Base-by-base conservation (phyloP, 1,140 invertebrate genomes). In the Oryctes rhinoceros region DNA sequence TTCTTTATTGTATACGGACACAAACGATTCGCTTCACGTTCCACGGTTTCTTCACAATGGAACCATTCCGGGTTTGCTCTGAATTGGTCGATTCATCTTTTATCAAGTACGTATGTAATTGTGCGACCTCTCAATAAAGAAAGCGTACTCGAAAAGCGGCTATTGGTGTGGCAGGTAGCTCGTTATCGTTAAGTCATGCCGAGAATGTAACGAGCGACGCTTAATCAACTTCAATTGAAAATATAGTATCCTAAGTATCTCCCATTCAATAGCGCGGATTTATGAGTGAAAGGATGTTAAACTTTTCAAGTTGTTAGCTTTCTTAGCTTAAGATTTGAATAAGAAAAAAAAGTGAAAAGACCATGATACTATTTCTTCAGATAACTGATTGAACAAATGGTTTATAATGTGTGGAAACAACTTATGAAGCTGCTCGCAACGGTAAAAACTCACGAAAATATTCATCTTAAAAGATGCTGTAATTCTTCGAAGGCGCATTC, bases 81-180 rank as follows among this genome's bases (percentile, higher is more conserved):
- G 65, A 71, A 71, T 71, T 24, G 65, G 18, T 4, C 65, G 65
- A 71, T 71, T 71, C 65, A 71, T 71, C 65, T 71, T 71, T 71
- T 71, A 71, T 71, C 65, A 71, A 71, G 65, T 71, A 71, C 18
- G 65, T 71, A 71, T 37, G 65, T 71, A 71, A 71, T 71, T 71
- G 65, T 71, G 20, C 24, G 65, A 71, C 65, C 65, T 37, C 65
- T 71, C 35, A 13, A 30, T 71, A 71, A 59, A 59, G 20, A 37
- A 71, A 24, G 20, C 65, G 65, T 35, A 71, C 65, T 35, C 65
- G 53, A 59, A 59, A 59, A 59, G n/a, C 53, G 15, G 53, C 5
- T 59, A 59, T 18, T 18, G 53, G 53, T 18, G 18, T 59, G 53
- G 53, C 53, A 59, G 53, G 53, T 59, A 59, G 53, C 53, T 59